phyloP scores from a whole-genome alignment of 2,797 vertebrate genomes.

The Octomys mimax region DNA sequence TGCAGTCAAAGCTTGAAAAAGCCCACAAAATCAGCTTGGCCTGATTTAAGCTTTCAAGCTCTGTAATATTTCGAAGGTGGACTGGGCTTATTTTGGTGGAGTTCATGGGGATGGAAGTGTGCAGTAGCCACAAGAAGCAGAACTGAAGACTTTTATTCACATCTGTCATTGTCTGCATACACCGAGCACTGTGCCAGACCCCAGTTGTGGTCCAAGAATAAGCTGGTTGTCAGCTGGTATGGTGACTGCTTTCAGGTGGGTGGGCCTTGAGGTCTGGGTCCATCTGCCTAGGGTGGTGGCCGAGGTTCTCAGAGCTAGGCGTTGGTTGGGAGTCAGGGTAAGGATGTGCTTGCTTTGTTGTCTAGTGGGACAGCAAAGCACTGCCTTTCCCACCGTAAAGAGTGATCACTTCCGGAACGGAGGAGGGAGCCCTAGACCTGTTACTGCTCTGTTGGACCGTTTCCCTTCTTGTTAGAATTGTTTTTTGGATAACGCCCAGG shows the following conservation, averaged over 20 bases:
- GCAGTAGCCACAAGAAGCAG: slow-evolving; percentile 54
- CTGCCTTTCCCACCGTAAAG: neutral
- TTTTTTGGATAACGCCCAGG: neutral
- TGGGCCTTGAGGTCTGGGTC: slow-evolving; percentile 33
- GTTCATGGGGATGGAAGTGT: slow-evolving; percentile 71
- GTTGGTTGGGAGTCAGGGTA: neutral
- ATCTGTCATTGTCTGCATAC: slow-evolving; percentile 61
- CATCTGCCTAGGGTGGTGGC: slow-evolving; percentile 64
- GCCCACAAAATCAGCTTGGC: slow-evolving; percentile 74
- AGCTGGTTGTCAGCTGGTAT: slow-evolving; percentile 71
- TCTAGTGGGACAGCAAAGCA: slow-evolving; percentile 63
- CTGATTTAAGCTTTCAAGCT: slow-evolving; percentile 78
- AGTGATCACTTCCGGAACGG: neutral
- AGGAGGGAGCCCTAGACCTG: neutral
- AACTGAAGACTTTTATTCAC: slow-evolving; percentile 63
- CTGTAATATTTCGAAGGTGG: slow-evolving; percentile 72
- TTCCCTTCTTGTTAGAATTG: neutral
- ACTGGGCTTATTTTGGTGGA: slow-evolving; percentile 76
- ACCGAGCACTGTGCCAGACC: slow-evolving; percentile 77
- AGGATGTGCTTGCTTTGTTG: slow-evolving; percentile 41
- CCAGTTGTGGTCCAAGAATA: slow-evolving; percentile 85
- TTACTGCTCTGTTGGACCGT: neutral
- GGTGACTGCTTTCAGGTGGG: slow-evolving; percentile 70
- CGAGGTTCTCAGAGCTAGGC: slow-evolving; percentile 50
- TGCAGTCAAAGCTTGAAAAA: slow-evolving; percentile 67